Evolutionary conservation across 2,113 vertebrate species (phyloP).

Genomic region (Phyllostomus hastatus): DNA sequence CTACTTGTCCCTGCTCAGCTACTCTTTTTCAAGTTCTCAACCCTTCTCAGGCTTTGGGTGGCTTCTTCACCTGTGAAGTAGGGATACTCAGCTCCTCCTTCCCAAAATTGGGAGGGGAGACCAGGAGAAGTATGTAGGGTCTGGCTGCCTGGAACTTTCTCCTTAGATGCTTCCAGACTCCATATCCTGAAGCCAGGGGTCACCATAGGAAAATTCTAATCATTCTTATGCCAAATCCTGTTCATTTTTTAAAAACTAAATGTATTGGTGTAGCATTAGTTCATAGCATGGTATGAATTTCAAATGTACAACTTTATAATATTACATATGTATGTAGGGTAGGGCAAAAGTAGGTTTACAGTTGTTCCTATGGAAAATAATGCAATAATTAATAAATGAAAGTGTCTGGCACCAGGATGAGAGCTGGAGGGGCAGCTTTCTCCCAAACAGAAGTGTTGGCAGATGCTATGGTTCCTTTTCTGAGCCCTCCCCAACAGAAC

Average conservation of each 20-base stretch:
- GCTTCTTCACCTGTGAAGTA: neutral
- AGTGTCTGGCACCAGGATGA: neutral
- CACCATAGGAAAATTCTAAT: neutral
- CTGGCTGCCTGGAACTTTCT: neutral
- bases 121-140: accelerated
- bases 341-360: neutral
- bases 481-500: neutral
- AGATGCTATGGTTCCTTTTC: neutral
- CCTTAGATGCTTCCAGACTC: neutral
- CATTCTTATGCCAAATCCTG: neutral
- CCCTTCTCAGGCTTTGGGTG: neutral
- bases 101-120: neutral
- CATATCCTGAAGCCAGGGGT: neutral
- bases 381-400: neutral
- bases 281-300: neutral
- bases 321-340: neutral
- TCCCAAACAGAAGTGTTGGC: neutral
- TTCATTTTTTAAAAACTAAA: neutral
- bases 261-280: neutral
- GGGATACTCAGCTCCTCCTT: neutral
- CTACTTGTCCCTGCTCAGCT: neutral
- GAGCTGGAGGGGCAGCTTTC: neutral
- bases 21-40: neutral
- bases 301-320: neutral
- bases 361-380: neutral